A percentile compares a stretch with the other conserved stretches of the same genome.
Evolutionary conservation across 2,888 invertebrate species (phyloP).

Genomic region (Idaea biselata): DNA sequence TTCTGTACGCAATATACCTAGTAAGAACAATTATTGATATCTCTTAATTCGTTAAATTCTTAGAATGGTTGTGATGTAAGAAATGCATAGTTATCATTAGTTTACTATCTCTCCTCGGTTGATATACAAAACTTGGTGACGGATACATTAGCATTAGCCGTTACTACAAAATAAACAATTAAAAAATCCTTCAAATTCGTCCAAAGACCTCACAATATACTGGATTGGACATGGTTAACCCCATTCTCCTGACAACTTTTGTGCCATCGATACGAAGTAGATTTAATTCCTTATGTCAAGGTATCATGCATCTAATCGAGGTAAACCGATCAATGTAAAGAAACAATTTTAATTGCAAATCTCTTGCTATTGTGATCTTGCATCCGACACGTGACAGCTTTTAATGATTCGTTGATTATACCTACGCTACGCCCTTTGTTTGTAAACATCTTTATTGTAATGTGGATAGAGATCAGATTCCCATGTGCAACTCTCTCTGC

Average conservation of each 20-base stretch:
- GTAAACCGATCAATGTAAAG: not conserved
- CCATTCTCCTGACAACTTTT: too few relatives aligned
- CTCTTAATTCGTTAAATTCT: not conserved
- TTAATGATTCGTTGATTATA: conserved; percentile 40
- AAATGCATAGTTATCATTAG: not conserved
- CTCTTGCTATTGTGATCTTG: conserved; percentile 3
- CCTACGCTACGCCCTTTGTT: conserved; percentile 21
- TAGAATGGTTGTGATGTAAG: not conserved
- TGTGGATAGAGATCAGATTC: conserved; percentile 30
- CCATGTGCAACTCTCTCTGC: conserved; percentile 13
- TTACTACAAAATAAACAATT: too few relatives aligned
- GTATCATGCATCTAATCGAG: not conserved
- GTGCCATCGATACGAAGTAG: too few relatives aligned
- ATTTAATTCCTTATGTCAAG: too few relatives aligned
- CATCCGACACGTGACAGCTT: conserved; percentile 30
- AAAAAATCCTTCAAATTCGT: too few relatives aligned
- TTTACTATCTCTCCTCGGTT: too few relatives aligned
- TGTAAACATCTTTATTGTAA: conserved; percentile 17
- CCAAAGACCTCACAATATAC: too few relatives aligned
- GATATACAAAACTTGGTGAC: too few relatives aligned
- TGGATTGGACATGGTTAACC: too few relatives aligned
- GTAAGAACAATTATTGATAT: not conserved
- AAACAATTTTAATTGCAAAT: not conserved
- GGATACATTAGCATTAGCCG: too few relatives aligned
- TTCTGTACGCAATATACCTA: not conserved